Conservation (phyloP, 2,113 vertebrate species). For the Ciconia boyciana region DNA sequence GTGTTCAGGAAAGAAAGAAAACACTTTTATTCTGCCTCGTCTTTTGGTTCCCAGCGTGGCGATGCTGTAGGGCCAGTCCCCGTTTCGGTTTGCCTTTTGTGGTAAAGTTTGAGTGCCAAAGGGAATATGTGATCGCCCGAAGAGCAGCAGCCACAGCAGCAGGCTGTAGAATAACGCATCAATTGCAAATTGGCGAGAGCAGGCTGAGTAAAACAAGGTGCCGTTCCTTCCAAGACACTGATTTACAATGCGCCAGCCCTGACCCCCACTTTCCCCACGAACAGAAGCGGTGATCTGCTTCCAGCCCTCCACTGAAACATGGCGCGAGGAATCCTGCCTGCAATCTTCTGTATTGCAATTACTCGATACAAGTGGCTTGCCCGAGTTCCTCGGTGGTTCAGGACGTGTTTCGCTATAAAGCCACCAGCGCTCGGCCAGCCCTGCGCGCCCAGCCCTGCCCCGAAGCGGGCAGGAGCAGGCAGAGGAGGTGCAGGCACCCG, state of each 20-base stretch:
- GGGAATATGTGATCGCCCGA: background rate
- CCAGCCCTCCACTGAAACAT: background rate
- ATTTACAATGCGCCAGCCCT: background rate
- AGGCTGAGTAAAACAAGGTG: background rate
- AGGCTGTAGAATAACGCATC: background rate
- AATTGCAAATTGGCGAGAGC: background rate
- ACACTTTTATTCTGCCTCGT: background rate
- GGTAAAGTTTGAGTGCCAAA: background rate
- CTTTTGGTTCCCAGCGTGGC: background rate
- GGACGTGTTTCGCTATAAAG: background rate
- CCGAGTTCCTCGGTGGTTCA: no score
- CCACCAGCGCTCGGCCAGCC: no score
- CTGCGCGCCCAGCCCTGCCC: background rate
- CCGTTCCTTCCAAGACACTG: background rate
- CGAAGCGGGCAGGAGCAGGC: background rate
- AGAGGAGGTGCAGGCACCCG: fast-evolving
- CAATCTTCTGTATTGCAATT: background rate
- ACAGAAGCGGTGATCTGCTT: background rate
- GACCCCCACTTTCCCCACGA: background rate
- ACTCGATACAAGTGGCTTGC: background rate
- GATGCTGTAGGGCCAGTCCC: background rate
- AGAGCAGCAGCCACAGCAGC: background rate
- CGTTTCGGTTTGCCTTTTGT: background rate
- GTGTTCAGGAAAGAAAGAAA: background rate
- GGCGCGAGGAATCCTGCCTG: background rate